These are phyloP conservation scores for Drosophila ercepeae DNA, from an alignment of 1,140 invertebrate genomes.

Conservation along the genomic window DNA sequence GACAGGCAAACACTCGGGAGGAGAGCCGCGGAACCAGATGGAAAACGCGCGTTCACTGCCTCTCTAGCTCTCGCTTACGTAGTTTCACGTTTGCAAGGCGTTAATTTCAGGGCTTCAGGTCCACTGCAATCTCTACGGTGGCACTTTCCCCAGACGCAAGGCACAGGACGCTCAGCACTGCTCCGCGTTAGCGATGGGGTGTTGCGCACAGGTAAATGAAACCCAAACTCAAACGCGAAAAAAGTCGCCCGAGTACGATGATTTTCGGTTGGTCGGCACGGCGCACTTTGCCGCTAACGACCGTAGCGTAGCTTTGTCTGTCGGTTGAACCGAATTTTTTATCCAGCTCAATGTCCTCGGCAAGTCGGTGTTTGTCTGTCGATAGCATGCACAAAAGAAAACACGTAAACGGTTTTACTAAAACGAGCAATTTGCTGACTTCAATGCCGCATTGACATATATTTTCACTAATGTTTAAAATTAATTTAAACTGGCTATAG, in stretches of 20 bases:
- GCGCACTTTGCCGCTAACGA: slow-evolving; percentile 60
- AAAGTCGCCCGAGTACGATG: slow-evolving; percentile 66
- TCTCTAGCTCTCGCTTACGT: slow-evolving; percentile 32
- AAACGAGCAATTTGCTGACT: background rate
- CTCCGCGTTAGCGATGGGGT: slow-evolving; percentile 51
- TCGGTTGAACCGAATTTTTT: slow-evolving; percentile 43
- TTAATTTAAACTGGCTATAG: slow-evolving; percentile 78
- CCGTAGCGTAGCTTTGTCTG: slow-evolving; percentile 75
- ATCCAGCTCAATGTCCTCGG: background rate
- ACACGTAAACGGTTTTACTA: background rate
- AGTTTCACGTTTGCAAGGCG: slow-evolving; percentile 2
- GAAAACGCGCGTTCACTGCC: slow-evolving; percentile 19
- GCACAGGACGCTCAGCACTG: slow-evolving; percentile 36
- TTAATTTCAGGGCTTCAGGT: background rate
- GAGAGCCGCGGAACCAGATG: background rate
- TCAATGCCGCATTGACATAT: slow-evolving; percentile 1
- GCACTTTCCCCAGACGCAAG: slow-evolving; percentile 1
- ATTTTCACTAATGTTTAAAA: slow-evolving; percentile 46
- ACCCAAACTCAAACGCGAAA: slow-evolving; percentile 75
- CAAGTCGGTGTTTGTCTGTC: background rate
- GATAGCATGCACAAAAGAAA: background rate
- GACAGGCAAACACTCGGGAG: background rate
- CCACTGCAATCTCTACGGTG: background rate
- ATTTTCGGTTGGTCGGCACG: slow-evolving; percentile 52
- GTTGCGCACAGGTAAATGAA: slow-evolving; percentile 76